phyloP scores from a whole-genome alignment of 2,797 vertebrate species.

The Sebastes ruberrimus region DNA sequence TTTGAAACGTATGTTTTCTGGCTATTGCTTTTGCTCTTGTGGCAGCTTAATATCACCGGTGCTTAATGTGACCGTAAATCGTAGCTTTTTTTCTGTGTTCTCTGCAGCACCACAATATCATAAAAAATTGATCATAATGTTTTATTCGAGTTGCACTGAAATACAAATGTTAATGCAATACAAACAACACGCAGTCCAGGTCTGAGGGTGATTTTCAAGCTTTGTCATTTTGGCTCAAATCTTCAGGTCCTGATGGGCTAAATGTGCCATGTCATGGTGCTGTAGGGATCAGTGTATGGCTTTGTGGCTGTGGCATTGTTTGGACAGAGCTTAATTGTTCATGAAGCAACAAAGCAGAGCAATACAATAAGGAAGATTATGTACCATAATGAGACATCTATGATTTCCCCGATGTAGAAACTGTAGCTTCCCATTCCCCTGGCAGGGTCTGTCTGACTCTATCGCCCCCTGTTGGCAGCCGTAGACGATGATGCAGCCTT shows the following conservation, averaged over 20 bases:
- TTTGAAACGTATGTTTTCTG: conserved; percentile 86
- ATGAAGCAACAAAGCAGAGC: conserved; percentile 12
- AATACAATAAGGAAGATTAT: background rate
- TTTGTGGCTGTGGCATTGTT: conserved; percentile 17
- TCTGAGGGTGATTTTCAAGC: background rate
- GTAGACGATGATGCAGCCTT: conserved; percentile 17
- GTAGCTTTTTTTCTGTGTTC: conserved; percentile 44
- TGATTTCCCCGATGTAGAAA: conserved; percentile 31
- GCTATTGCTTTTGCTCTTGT: conserved; percentile 64
- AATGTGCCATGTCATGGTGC: conserved; percentile 50
- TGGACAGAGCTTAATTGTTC: background rate
- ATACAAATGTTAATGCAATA: background rate
- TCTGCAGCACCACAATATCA: conserved; percentile 64
- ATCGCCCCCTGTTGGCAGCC: conserved; percentile 35
- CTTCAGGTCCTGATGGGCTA: background rate
- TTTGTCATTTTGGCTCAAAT: background rate
- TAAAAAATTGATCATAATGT: background rate
- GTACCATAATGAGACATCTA: background rate
- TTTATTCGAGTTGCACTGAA: background rate
- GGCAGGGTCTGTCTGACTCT: conserved; percentile 27
- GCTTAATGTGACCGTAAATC: conserved; percentile 36
- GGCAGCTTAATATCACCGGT: conserved; percentile 55
- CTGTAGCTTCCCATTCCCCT: conserved; percentile 18
- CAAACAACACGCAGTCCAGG: background rate
- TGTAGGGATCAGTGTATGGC: conserved; percentile 63